Base-by-base conservation (phyloP, 2,888 invertebrate genomes). In the Nemoura dubitans region DNA sequence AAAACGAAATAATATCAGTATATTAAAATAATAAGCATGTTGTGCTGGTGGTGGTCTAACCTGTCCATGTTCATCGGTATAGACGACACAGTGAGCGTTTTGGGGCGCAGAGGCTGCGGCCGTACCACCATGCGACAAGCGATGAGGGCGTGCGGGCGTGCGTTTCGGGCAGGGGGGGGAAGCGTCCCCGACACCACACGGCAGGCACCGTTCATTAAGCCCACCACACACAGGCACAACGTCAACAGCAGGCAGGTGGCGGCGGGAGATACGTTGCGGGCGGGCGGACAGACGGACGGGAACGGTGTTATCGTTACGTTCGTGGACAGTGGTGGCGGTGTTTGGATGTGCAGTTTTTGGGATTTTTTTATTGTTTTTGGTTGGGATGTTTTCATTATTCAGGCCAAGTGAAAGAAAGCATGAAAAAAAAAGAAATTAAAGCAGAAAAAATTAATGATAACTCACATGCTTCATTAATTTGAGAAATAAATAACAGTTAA, bases 11-110 rank as follows among this genome's bases (percentile, higher is more conserved):
- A 30, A 21, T n/a, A 43, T 30, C 3, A 36, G 36, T 3, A 25
- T 16, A 30, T 16, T 6, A 78, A 83, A 84, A 84, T 84, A 84
- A 84, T 27, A 84, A 87, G 87, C 87, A 83, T 85, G 81, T 6
- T 30, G 81, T 59, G 59, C 59, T 59, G 59, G 59, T 88, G 89
- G 90, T 90, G 90, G 91, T 89, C 90, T 97, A 59, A 97, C 97
- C 97, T 97, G 97, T 95, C 97, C 97, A 94, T 96, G 96, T 93
- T 96, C 96, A 94, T 97, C 97, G 94, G 97, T 97, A 96, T 97
- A 97, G 94, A 96, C 96, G 94, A 97, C 97, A 95, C 96, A 97
- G 93, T 96, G 96, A 94, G 97, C 97, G 94, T 97, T 97, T 93
- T 95, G 94, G 92, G 96, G 90, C 84, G 86, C 83, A 85, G 86